Base-by-base conservation (phyloP, 2,888 invertebrate species). In the Homarus gammarus region DNA sequence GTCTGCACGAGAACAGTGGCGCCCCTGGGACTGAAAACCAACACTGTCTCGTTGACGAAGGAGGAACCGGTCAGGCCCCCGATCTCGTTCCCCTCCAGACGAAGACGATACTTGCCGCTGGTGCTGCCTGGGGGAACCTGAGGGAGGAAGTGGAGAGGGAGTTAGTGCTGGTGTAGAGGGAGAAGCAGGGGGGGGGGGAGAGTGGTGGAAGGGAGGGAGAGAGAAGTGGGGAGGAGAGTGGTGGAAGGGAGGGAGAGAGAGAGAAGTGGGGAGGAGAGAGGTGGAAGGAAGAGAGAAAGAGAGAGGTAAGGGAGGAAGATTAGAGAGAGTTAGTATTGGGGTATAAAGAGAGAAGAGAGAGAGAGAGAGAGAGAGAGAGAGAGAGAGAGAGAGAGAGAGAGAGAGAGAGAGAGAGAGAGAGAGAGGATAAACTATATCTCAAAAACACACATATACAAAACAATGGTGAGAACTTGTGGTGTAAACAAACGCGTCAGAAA, bases 1-100 rank as follows among this genome's bases (percentile, higher is more conserved):
- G 97, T 96, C 94, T 98, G 98, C 92, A 99, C 97, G 93, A 99
- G 98, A 92, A 99, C 97, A 0, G 99, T 98, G 96, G 98, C 97
- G 79, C 98, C 98, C 64, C 98, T 95, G 93, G 96, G 96, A 0
- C 97, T 97, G 94, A 98, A 99, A 0, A 95, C 95, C 22, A 99
- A 95, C 89, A 96, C 95, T 0, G 98, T 98, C 93, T 98, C 98
- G 93, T 99, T 99, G 73, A 96, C 94, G 94, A 99, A 99, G 0
- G 98, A 97, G 84, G 97, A 96, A 0, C 98, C 98, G 10, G 98
- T 98, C 86, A 96, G 95, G 5, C 97, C 95, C 84, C 96, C 96
- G 93, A 97, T 96, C 92, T 97, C 95, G 61, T 96, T 94, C 0
- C 98, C 98, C 93, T 98, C 97, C 0, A 98, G 95, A 0, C 97